A percentile compares a stretch with the other conserved stretches of the same genome.
These are phyloP conservation scores for Syngnathus floridae DNA, from an alignment of 2,113 vertebrate genomes.

Conservation along the genomic window DNA sequence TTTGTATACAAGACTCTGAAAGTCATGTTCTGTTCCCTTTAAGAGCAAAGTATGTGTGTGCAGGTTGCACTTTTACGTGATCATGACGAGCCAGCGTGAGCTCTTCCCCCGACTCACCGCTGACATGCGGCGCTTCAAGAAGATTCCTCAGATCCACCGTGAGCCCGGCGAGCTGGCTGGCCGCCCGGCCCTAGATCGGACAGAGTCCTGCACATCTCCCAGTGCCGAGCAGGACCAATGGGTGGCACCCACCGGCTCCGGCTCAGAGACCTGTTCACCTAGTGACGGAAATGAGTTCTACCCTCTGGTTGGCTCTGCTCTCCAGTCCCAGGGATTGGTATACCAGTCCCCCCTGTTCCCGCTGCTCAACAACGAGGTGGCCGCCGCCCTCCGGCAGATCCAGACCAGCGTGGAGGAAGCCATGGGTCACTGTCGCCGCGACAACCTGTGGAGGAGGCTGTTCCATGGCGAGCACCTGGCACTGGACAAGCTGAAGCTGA, in stretches of 20 bases:
- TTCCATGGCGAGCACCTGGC: conserved; percentile 90
- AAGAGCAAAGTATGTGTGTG: background rate
- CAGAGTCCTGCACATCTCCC: conserved; percentile 23
- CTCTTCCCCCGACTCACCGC: conserved; percentile 91
- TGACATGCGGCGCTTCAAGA: conserved; percentile 90
- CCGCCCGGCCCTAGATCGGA: conserved; percentile 36
- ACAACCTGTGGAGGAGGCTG: conserved; percentile 94
- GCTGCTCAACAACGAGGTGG: conserved; percentile 82
- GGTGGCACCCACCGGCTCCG: conserved; percentile 61
- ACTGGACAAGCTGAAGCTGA: conserved; percentile 87
- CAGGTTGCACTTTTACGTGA: conserved; percentile 88
- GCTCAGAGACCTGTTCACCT: conserved; percentile 21
- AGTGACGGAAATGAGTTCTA: conserved; percentile 70
- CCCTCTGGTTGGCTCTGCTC: conserved; percentile 23
- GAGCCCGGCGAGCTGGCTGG: conserved; percentile 71
- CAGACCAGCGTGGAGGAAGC: conserved; percentile 86
- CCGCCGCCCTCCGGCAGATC: conserved; percentile 79
- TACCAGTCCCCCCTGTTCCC: conserved; percentile 82
- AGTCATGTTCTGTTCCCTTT: background rate
- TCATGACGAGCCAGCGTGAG: conserved; percentile 96
- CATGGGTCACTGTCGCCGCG: conserved; percentile 92
- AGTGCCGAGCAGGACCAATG: conserved; percentile 67
- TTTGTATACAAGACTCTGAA: background rate
- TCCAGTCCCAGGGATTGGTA: conserved; percentile 65
- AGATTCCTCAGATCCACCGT: conserved; percentile 81